phyloP scores from a whole-genome alignment of 2,888 invertebrate genomes.

The Dascillus cervinus region DNA sequence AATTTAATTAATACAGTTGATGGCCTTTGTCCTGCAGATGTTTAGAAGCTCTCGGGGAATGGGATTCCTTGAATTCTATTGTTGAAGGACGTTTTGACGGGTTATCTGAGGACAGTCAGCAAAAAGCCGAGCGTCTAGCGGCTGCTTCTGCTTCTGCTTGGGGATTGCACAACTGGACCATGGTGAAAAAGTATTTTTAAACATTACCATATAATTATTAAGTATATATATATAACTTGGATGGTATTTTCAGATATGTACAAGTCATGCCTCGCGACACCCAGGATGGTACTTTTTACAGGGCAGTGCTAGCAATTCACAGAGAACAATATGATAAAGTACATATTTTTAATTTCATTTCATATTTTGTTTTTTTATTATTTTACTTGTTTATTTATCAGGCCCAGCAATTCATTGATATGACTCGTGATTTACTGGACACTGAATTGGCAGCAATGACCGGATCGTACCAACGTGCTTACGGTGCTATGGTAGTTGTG shows the following conservation, averaged over 20 bases:
- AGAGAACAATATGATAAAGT: slow-evolving; percentile 55
- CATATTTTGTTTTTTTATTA: slow-evolving; percentile 1
- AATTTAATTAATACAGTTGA: slow-evolving; percentile 1
- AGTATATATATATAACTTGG: background rate
- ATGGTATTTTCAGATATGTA: slow-evolving; percentile 48
- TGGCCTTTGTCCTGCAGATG: no score
- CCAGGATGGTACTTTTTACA: slow-evolving; percentile 92
- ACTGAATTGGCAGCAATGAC: slow-evolving; percentile 96
- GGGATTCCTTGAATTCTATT: slow-evolving; percentile 78
- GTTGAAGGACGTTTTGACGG: slow-evolving; percentile 70
- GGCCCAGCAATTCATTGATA: slow-evolving; percentile 78
- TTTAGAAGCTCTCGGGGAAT: slow-evolving; percentile 94
- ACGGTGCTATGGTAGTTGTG: slow-evolving; percentile 92
- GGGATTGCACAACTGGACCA: slow-evolving; percentile 91
- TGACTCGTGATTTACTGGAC: slow-evolving; percentile 87
- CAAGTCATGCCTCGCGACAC: slow-evolving; percentile 83
- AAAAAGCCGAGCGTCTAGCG: slow-evolving; percentile 80
- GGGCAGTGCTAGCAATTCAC: slow-evolving; percentile 88
- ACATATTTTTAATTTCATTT: slow-evolving; percentile 15
- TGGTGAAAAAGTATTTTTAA: slow-evolving; percentile 68
- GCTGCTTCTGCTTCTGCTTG: slow-evolving; percentile 94
- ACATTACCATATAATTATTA: background rate
- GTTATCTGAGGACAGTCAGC: slow-evolving; percentile 49
- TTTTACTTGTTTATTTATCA: no score
- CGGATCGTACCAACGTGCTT: slow-evolving; percentile 90